Evolutionary conservation across 2,888 invertebrate genomes (phyloP), one percentile per base, ranked within the genome.

Genomic region (Lochmaea capreae): DNA sequence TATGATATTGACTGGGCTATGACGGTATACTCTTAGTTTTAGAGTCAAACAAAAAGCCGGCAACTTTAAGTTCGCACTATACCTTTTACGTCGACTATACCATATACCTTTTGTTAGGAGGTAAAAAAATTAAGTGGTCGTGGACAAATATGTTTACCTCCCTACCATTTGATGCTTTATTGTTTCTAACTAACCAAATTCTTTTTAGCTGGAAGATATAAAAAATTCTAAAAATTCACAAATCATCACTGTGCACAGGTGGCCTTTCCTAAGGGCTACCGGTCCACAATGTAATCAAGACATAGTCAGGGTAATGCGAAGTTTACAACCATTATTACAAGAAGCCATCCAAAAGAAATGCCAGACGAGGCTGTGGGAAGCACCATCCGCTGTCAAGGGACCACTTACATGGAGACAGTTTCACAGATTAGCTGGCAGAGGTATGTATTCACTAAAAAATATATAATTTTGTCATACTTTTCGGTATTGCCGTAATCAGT

Each of bases 381-480:
- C 97, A 69, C 94, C 94, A 1, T 93, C 94, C 81, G 94, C 93
- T 0, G 97, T 99, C 58, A 94, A 96, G 78, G 99, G 99, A 0
- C 99, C 99, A 43, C 91, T 99, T 14, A 99, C 99, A 1, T 99
- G 99, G 99, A 91, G 98, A 69, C 97, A 98, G 87, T 98, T 99
- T 88, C 98, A 98, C 89, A 92, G 97, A 74, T 90, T 98, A 75
- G 97, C 98, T 57, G 98, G 97, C 10, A 90, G 97, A 85, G 97
- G 85, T 84, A 77, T 78, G 66, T 71, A 39, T 49, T 49, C 49
- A n/a, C n/a, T 8, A 6, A 18, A 54, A 54, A 52, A 52, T 16
- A 16, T 16, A 8, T 52, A n/a, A 16, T 8, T 2, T 52, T n/a
- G 14, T n/a, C 9, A 52, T 8, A 52, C 14, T 16, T 52, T 16